Base-by-base conservation (phyloP, 2,888 invertebrate genomes). In the Copidosoma aretas region DNA sequence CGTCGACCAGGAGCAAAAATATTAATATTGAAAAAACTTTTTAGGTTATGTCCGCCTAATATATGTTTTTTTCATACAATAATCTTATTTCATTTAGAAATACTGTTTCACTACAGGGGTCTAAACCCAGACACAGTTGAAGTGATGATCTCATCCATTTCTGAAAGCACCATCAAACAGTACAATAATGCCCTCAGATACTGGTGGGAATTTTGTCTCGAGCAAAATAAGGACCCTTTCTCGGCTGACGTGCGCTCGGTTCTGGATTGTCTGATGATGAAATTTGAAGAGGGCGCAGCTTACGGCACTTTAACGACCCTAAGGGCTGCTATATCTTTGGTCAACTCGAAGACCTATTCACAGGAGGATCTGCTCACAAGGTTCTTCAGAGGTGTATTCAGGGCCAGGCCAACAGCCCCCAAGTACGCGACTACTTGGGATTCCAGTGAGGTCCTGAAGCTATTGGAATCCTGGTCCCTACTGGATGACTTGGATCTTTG, bases 341-440 rank as follows among this genome's bases (percentile, higher is more conserved):
- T 67, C 17, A 24, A n/a, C 10, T 5, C 2, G 0, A 5, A 46
- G 32, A 19, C 22, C 32, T 52, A 21, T 5, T 19, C 17, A 19
- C 15, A n/a, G 3, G 46, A 46, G 1, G 4, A 21, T 15, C 32
- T 19, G 2, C 22, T 58, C 10, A 12, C 43, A 43, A 46, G 62
- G 17, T 64, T 68, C 15, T 60, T 68, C n/a, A 64, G 41, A 41
- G 65, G 62, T 17, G n/a, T 63, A 1, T 66, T 32, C 49, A 41
- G 25, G 15, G 19, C 49, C 12, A 32, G 66, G 1, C 62, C 60
- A 1, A n/a, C 59, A 25, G 41, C 58, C 17, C 59, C 65, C 3
- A 70, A 58, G 53, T 66, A 65, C 17, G 1, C 43, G 0, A 21
- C 15, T 15, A 65, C 58, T 15, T 65, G 61, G 65, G 65, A 58